phyloP scores from a whole-genome alignment of 2,113 vertebrate genomes.

The Leiothrix lutea region DNA sequence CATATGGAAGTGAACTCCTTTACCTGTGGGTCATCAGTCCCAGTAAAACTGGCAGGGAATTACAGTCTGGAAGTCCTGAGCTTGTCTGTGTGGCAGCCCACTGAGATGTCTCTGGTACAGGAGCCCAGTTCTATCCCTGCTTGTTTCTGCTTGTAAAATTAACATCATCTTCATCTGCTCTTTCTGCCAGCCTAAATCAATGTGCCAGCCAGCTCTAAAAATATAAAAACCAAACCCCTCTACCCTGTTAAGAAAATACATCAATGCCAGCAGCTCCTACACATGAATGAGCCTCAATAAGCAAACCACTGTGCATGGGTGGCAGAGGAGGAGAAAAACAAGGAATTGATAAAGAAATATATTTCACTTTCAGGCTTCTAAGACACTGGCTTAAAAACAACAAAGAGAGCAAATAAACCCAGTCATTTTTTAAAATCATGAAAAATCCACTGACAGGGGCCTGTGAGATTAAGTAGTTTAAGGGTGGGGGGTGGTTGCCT shows the following conservation, averaged over 20 bases:
- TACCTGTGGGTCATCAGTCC: not conserved
- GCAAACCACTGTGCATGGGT: slow-evolving; percentile 20
- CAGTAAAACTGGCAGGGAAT: not conserved
- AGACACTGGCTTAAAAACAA: not conserved
- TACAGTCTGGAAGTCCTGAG: not conserved
- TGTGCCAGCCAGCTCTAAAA: not conserved
- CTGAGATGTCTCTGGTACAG: not conserved
- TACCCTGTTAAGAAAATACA: slow-evolving; percentile 17
- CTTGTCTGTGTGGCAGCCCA: not conserved
- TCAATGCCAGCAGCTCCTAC: slow-evolving; percentile 51
- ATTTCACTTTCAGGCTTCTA: slow-evolving; percentile 17
- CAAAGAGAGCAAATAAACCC: not conserved
- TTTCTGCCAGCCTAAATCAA: not conserved
- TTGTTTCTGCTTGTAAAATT: slow-evolving; percentile 16
- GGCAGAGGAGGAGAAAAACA: slow-evolving; percentile 36
- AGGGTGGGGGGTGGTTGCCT: not conserved
- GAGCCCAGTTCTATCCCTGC: not conserved
- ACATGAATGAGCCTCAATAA: slow-evolving; percentile 54
- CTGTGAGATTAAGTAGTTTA: not conserved
- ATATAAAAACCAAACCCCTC: not conserved
- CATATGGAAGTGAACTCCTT: not conserved
- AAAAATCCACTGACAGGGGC: not conserved
- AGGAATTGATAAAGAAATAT: slow-evolving; percentile 42
- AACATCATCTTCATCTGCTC: not conserved
- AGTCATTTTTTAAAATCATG: not conserved